Percentiles rank a stretch among this genome's conserved stretches.
These are phyloP conservation scores for Dendrocopos noguchii DNA, from an alignment of 2,113 vertebrate genomes.

Conservation along the genomic window DNA sequence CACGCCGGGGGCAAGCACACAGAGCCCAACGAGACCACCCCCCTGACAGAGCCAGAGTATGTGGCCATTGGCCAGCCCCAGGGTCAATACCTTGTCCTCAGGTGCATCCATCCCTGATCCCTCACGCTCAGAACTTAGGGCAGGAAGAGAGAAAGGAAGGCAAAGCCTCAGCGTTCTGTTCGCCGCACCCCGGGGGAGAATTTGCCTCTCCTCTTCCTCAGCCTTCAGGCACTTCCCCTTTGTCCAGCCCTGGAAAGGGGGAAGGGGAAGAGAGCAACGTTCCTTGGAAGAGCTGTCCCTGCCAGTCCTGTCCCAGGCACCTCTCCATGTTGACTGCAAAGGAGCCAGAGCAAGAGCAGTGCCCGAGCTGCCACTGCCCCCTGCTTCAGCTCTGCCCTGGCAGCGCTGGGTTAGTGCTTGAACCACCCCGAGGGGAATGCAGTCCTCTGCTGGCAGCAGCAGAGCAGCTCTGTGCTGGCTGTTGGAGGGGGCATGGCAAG, in stretches of 20 bases:
- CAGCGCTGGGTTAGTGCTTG: background rate
- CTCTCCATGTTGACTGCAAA: background rate
- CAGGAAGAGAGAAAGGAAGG: constrained; percentile 1
- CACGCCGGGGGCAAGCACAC: constrained; percentile 92
- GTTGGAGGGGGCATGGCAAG: background rate
- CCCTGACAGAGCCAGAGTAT: constrained; percentile 96
- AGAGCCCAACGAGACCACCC: constrained; percentile 97
- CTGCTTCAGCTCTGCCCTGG: background rate
- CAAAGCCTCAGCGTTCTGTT: background rate
- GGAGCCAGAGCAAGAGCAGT: background rate
- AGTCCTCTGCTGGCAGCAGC: background rate
- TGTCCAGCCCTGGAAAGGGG: background rate
- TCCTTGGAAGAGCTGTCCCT: background rate
- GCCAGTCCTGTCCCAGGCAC: background rate
- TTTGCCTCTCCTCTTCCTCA: background rate
- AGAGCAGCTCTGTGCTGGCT: background rate
- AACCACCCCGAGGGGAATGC: fast-evolving
- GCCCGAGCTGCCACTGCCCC: background rate
- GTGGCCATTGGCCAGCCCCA: constrained; percentile 53
- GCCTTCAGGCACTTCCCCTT: background rate
- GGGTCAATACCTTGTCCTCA: background rate
- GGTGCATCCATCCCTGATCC: background rate
- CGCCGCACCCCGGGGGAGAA: background rate
- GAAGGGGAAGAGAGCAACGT: background rate
- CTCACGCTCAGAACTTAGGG: background rate